Conservation (phyloP, 2,888 invertebrate species). For the Tetanocera ferruginea region DNA sequence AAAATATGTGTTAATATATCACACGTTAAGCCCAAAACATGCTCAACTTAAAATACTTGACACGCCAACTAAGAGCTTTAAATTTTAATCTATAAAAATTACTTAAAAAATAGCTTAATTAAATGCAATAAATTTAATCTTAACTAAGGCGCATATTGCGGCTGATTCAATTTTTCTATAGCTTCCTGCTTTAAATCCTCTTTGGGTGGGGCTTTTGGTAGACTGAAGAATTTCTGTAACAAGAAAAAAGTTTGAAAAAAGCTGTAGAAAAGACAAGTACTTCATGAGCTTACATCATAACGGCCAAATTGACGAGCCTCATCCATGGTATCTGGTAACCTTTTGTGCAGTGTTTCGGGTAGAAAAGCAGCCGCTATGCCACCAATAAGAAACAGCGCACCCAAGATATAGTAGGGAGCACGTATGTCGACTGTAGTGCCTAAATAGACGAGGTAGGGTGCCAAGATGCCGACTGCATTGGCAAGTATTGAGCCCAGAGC, state of each 20-base stretch:
- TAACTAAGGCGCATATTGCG: constrained; percentile 53
- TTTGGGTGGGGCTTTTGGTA: constrained; percentile 62
- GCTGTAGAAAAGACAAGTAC: background rate
- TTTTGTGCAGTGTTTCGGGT: constrained; percentile 76
- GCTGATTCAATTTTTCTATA: constrained; percentile 56
- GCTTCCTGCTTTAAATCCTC: constrained; percentile 4
- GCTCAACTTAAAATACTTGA: background rate
- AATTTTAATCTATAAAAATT: background rate
- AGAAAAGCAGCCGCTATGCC: constrained; percentile 71
- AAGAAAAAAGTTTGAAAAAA: too few species aligned
- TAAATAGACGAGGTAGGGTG: constrained; percentile 75
- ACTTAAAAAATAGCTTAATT: background rate
- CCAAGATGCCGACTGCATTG: constrained; percentile 73
- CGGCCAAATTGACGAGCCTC: constrained; percentile 75
- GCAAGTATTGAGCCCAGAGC: constrained; percentile 74
- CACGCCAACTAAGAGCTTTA: background rate
- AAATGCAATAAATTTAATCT: background rate
- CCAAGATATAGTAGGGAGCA: constrained; percentile 69
- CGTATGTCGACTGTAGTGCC: constrained; percentile 70
- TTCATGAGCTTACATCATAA: constrained; percentile 61
- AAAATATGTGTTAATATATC: too few species aligned
- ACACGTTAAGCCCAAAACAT: background rate
- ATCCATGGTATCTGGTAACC: constrained; percentile 76
- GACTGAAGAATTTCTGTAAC: constrained; percentile 68
- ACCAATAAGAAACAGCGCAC: constrained; percentile 70